These are phyloP conservation scores for Leptopilina drosophilae DNA, from an alignment of 2,888 invertebrate genomes.

Conservation along the genomic window DNA sequence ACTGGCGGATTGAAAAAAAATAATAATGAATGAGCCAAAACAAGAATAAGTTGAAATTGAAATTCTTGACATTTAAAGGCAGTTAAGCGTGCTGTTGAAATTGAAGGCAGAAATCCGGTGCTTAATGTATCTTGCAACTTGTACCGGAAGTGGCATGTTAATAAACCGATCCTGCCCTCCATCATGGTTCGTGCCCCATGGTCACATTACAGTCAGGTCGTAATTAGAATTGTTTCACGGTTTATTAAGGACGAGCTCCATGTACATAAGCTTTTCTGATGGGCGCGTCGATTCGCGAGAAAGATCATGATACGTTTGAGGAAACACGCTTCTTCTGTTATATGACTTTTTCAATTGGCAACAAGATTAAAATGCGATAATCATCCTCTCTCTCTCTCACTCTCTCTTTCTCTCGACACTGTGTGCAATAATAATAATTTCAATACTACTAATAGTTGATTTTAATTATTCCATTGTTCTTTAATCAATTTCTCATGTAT, in stretches of 20 bases:
- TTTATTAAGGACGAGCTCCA: constrained; percentile 63
- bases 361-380: constrained; percentile 5
- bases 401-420: background rate
- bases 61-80: constrained; percentile 36
- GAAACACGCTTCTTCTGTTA: background rate
- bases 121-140: constrained; percentile 35
- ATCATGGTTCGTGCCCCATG: constrained; percentile 29
- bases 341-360: background rate
- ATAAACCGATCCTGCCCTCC: constrained; percentile 38
- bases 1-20: background rate
- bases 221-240: constrained; percentile 71
- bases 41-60: constrained; percentile 19
- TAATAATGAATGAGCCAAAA: background rate
- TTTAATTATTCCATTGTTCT: background rate
- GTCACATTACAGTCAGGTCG: constrained; percentile 54
- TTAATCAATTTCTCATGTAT: background rate
- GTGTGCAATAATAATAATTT: background rate
- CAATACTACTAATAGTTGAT: background rate
- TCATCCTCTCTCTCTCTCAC: no score
- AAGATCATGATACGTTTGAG: constrained; percentile 34
- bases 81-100: constrained; percentile 27
- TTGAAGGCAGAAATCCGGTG: constrained; percentile 39
- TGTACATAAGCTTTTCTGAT: constrained; percentile 43
- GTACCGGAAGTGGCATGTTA: constrained; percentile 39
- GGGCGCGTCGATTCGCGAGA: constrained; percentile 57